Evolutionary conservation across 2,888 invertebrate genomes (phyloP), one percentile per base, ranked within the genome.

Genomic region (Cephus spinipes): DNA sequence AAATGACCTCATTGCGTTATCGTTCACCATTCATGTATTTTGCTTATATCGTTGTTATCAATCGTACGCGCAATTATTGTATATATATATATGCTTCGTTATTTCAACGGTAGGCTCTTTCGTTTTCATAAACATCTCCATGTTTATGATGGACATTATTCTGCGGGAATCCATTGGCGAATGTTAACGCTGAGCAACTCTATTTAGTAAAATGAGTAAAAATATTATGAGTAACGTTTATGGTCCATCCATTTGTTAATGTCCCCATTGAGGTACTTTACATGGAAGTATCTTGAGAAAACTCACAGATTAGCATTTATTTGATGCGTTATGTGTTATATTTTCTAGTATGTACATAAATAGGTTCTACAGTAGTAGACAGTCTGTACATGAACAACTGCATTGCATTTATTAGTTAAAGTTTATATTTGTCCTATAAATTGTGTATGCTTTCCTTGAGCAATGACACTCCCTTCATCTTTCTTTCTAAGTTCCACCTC

Each of bases 391-490:
- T 9, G 23, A 55, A 23, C 55, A 55, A 23, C 15, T 55, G 2
- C 23, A 55, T 55, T 55, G 23, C 55, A 55, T 15, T 55, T 55
- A 55, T 23, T 55, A 15, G 15, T 55, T 55, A 23, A 23, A 55
- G 2, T 23, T 55, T 55, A 75, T 30, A 78, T 69, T 73, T 74
- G 74, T 40, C 82, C 84, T 79, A 94, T 90, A 90, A 93, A 97
- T 90, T 98, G 98, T 0, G 97, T 97, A 89, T 98, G 98, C 79
- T 94, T 94, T 69, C 97, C 98, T 81, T 94, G 95, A 6, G 97
- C 98, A 75, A 98, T 90, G 1, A 98, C 85, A 73, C 93, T 93
- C 77, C 96, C 95, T 80, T 94, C 95, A 11, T 93, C 92, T 91
- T 97, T 97, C 81, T 96, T 95, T 73, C 93, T 94, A 1, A 98